Base-by-base conservation (phyloP, 2,888 invertebrate species). In the Lottia gigantea region DNA sequence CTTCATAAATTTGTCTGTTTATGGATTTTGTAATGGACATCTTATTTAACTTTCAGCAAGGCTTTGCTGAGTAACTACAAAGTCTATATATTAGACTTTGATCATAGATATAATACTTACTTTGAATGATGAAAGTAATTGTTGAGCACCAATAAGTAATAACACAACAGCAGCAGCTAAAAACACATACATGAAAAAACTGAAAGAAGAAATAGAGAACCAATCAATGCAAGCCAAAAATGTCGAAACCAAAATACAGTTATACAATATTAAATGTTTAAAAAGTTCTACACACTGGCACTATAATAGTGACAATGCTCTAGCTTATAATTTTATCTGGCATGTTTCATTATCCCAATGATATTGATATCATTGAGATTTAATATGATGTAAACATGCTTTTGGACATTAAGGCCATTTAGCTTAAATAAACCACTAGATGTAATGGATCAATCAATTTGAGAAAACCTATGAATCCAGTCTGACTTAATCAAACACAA, bases 151-250 rank as follows among this genome's bases (percentile, higher is more conserved):
- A 71, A 98, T 95, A 71, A 97, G 79, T 11, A 95, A 91, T 66
- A 98, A 90, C 66, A 98, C 94, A 67, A 93, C 93, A 71, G 95
- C 93, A 3, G 96, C 98, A 25, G 95, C 95, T 75, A 99, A 91
- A 90, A 99, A 95, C 72, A 99, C 92, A 87, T 98, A 98, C 80
- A 99, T 91, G 93, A 99, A 99, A 91, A 98, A 95, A 47, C 89
- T 89, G 81, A 46, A 82, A 75, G 46, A 62, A 61, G 70, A 73
- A 66, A 62, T 70, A 47, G 65, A 70, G 14, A 55, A 1, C 4
- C 55, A 2, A 55, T n/a, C n/a, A 55, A 11, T n/a, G n/a, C 55
- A 15, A 0, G 19, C 6, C 15, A 7, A 23, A 55, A 8, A 14
- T 0, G 1, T 3, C n/a, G 0, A 16, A 49, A 55, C 12, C 55